Base-by-base conservation (phyloP, 2,888 invertebrate species). In the Leptopilina drosophilae region DNA sequence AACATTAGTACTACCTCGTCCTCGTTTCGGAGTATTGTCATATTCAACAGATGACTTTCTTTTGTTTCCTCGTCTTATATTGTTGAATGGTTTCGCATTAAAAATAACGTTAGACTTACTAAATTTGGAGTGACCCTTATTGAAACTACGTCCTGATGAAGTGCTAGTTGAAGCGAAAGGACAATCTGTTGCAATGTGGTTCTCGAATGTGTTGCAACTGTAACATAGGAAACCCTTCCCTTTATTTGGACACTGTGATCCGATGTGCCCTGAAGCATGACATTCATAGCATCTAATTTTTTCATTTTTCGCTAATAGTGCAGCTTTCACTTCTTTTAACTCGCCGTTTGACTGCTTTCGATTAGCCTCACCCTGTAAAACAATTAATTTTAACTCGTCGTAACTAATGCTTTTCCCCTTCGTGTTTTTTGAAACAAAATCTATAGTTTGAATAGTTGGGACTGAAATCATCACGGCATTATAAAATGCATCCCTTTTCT, bases 351-450 rank as follows among this genome's bases (percentile, higher is more conserved):
- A 14, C 5, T 65, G 65, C 12, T 65, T 65, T 14, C 3, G n/a
- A 65, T 65, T 65, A 15, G 33, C 33, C 65, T 65, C 15, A 65
- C 26, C 65, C 65, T 65, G 65, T 65, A 65, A 65, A n/a, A 65
- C 20, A 65, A 65, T 12, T 65, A 65, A 20, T 15, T 65, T 20
- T 11, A 66, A 1, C 66, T 66, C 66, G 14, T 66, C 66, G 26
- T 66, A 66, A 66, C 33, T 66, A 4, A 59, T 59, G 15, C 59
- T 59, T 59, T 59, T 59, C 1, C 59, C 59, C 15, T 59, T 15
- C 1, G 59, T 59, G 15, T 59, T 59, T 59, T 59, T 59, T 7
- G 59, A 59, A 7, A 59, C 59, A 59, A 59, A 59, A 2, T n/a
- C 14, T 26, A 59, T 59, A 5, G 14, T 59, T 59, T 59, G 59